Conservation (phyloP, 2,888 invertebrate genomes). For the Luffia ferchaultella region DNA sequence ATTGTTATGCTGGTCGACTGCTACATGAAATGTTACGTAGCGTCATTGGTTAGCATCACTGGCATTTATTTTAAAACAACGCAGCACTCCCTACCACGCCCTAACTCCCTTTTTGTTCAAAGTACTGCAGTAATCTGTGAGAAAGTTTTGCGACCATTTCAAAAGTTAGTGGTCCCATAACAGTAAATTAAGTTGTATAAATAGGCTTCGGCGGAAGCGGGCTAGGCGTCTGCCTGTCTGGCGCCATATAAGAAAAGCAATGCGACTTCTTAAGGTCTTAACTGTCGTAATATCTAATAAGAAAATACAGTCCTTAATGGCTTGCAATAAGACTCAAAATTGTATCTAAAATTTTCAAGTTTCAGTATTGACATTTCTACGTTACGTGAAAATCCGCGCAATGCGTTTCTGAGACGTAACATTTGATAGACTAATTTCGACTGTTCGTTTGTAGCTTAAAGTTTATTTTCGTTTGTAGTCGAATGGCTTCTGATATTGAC, state of each 20-base stretch:
- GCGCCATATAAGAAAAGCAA: neutral
- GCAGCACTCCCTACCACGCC: too few relatives aligned
- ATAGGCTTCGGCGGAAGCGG: neutral
- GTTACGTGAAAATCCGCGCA: constrained; percentile 10
- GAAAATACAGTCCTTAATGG: neutral
- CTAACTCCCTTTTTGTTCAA: too few relatives aligned
- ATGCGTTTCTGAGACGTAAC: constrained; percentile 12
- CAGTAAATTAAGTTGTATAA: neutral
- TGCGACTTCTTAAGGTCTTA: constrained; percentile 1
- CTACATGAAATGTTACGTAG: too few relatives aligned
- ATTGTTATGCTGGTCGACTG: too few relatives aligned
- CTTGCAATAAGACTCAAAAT: neutral
- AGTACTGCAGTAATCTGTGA: neutral
- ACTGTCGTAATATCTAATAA: neutral
- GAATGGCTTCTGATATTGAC: constrained; percentile 27
- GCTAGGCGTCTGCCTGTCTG: constrained; percentile 1
- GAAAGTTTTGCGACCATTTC: neutral
- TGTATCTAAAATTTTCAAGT: neutral
- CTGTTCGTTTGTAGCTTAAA: neutral
- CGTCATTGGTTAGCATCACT: too few relatives aligned
- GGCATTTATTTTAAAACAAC: too few relatives aligned
- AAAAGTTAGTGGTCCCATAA: neutral
- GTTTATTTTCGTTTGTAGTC: neutral
- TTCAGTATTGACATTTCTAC: neutral
- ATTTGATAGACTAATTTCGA: constrained; percentile 2